Evolutionary conservation across 2,113 vertebrate genomes (phyloP).

Genomic region (Nothobranchius kuhntae): DNA sequence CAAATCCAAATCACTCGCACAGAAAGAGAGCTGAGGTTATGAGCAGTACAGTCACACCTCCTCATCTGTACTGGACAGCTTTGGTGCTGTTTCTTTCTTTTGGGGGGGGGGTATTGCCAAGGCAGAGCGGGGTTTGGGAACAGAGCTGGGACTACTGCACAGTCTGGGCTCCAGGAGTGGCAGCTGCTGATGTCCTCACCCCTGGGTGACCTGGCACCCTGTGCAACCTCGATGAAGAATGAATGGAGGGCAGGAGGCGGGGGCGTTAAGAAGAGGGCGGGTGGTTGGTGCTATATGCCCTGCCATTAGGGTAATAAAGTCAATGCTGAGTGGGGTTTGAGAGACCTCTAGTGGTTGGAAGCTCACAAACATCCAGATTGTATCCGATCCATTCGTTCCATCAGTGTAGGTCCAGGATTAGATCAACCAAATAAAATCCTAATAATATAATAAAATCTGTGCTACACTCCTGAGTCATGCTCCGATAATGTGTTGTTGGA

Average conservation of each 20-base stretch:
- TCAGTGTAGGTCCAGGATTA: neutral
- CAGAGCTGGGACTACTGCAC: conserved; percentile 29
- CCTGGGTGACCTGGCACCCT: conserved; percentile 67
- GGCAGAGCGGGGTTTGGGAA: conserved; percentile 17
- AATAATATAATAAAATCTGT: neutral
- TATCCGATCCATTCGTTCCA: neutral
- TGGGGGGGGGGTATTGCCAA: conserved; percentile 18
- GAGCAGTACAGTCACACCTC: conserved; percentile 24
- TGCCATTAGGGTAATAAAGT: conserved; percentile 62
- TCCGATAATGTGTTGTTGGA: too few species aligned
- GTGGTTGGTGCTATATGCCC: conserved; percentile 43
- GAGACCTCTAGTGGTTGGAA: conserved; percentile 70
- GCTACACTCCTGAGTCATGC: neutral
- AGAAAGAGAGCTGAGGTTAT: conserved; percentile 6
- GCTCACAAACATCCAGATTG: neutral
- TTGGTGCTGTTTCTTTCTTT: conserved; percentile 5
- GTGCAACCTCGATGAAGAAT: conserved; percentile 64
- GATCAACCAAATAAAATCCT: neutral
- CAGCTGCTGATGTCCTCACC: conserved; percentile 67
- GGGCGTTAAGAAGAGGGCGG: conserved; percentile 30
- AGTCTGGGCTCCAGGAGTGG: conserved; percentile 53
- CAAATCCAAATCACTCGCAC: conserved; percentile 12
- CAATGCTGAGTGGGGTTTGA: conserved; percentile 41
- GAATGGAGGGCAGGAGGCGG: conserved; percentile 59
- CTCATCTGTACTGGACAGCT: conserved; percentile 19